Conservation (phyloP, 2,888 invertebrate species). For the Zhengitettix transpicula region DNA sequence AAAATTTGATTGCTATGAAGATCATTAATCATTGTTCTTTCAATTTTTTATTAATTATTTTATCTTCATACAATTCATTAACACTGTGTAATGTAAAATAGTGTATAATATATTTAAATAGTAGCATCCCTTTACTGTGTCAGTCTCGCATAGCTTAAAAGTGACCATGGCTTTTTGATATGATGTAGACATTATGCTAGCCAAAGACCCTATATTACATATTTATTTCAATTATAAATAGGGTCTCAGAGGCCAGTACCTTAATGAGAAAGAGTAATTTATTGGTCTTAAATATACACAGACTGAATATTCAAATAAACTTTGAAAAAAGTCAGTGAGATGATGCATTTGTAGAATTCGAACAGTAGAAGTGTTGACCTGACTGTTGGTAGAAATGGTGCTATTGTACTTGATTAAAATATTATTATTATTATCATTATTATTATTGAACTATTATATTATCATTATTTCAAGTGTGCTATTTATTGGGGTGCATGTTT, state of each 20-base stretch:
- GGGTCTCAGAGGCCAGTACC: background rate
- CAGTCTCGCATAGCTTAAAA: no score
- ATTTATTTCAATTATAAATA: background rate
- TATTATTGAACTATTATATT: no score
- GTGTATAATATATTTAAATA: no score
- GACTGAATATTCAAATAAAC: background rate
- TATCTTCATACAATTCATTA: no score
- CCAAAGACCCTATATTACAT: background rate
- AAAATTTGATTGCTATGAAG: no score
- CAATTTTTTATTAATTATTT: no score
- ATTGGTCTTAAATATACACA: background rate
- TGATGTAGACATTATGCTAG: background rate
- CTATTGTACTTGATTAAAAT: conserved; percentile 7
- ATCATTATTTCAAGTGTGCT: conserved; percentile 1
- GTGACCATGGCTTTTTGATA: background rate
- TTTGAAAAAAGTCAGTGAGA: background rate
- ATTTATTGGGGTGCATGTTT: conserved; percentile 8
- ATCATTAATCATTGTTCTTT: no score
- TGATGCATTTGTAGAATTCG: conserved; percentile 2
- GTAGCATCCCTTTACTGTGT: no score
- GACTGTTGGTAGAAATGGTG: conserved; percentile 8
- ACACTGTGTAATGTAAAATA: no score
- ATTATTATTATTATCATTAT: background rate
- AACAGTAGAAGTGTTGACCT: background rate
- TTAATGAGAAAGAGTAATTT: background rate